These are phyloP conservation scores for Epizoanthus ramosus DNA, from an alignment of 92 coral and sea anemone genomes.

Conservation along the genomic window DNA sequence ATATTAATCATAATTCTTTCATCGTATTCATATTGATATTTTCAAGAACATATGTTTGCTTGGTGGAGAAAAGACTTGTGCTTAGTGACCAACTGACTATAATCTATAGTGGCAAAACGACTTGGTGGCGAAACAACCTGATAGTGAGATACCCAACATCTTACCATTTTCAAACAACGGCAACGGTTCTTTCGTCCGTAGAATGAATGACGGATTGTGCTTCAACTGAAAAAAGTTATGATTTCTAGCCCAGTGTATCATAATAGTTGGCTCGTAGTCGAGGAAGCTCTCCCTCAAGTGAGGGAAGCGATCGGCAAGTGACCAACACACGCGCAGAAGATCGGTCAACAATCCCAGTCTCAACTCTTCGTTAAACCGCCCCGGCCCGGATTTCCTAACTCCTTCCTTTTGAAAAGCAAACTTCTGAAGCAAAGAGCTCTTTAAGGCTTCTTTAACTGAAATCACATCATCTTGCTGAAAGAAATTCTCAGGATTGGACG, in stretches of 20 bases:
- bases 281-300: conserved; percentile 74
- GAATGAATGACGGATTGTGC: conserved; percentile 68
- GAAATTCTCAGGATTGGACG: conserved; percentile 19
- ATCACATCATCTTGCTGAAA: conserved; percentile 48
- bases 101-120: too few relatives aligned
- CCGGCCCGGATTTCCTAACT: conserved; percentile 50
- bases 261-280: conserved; percentile 80
- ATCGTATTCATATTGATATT: too few relatives aligned
- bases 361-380: conserved; percentile 72
- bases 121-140: too few relatives aligned
- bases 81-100: too few relatives aligned
- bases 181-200: conserved; percentile 61
- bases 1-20: too few relatives aligned
- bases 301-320: conserved; percentile 57
- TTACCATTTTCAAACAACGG: conserved; percentile 80
- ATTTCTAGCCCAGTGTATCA: conserved; percentile 90
- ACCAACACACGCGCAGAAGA: conserved; percentile 74
- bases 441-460: conserved; percentile 56
- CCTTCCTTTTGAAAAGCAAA: conserved; percentile 84
- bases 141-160: too few relatives aligned
- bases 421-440: conserved; percentile 67
- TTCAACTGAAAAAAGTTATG: conserved; percentile 88
- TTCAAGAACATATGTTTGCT: too few relatives aligned
- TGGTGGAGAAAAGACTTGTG: too few relatives aligned
- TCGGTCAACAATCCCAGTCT: conserved; percentile 74